Evolutionary conservation across 2,888 invertebrate species (phyloP), one percentile per base, ranked within the genome.

Genomic region (Troides helena): DNA sequence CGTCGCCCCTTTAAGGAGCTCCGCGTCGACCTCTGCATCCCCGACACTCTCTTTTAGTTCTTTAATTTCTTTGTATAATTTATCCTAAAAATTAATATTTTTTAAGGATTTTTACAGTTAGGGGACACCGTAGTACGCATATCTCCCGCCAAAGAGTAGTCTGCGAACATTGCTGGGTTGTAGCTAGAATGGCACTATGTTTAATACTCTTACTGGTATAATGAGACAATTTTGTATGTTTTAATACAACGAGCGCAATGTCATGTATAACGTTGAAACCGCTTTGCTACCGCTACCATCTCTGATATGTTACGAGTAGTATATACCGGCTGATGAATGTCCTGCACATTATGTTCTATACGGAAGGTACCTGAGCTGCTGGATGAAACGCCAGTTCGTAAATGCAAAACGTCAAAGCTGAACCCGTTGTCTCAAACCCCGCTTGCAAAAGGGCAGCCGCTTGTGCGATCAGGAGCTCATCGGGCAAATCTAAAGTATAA

Each of bases 401-500:
- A 0, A 74, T 70, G 0, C 71, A 5, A 64, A 74, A 87, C 0
- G 82, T 73, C 0, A 87, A 65, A 0, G 72, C 8, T 0, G 74
- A 62, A 0, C 83, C 84, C 0, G 83, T 76, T 0, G 87, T 86
- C 25, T 90, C 88, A 57, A 85, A 89, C 0, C 88, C 90, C 0
- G 78, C 89, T 70, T 85, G 84, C 5, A 90, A 72, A 70, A 89
- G 84, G 3, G 86, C 73, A 2, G 81, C 78, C 0, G 86, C 87
- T 67, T 89, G 89, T 0, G 89, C 81, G 0, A 86, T 61, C 14
- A 90, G 67, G 2, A 86, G 23, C 17, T 85, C 84, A 39, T 85
- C 83, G 5, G 74, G 68, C 36, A 86, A 75, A 1, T 72, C 72
- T 72, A 53, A 67, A 23, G 46, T 43, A 12, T 1, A 46, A 46